A percentile compares a stretch with the other conserved stretches of the same genome.
These are phyloP conservation scores for Lepidocolaptes lacrymiger DNA, from an alignment of 2,797 vertebrate species.

Conservation along the genomic window DNA sequence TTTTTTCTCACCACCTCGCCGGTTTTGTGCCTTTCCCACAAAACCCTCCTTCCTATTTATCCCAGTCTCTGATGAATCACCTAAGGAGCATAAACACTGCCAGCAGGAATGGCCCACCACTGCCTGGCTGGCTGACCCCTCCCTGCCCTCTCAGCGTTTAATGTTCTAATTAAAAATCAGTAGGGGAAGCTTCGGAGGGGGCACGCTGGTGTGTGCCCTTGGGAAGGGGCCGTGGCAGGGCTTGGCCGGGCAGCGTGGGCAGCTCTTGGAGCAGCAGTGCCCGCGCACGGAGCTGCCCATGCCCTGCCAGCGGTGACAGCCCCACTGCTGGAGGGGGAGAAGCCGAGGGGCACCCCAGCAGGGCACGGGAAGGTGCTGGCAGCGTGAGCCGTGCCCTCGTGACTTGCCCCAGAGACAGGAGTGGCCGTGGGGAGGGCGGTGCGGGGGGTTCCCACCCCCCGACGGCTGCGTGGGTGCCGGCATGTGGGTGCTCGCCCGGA, in stretches of 20 bases:
- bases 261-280: neutral
- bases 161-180: conserved; percentile 5
- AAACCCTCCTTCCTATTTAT: conserved; percentile 41
- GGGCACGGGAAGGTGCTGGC: neutral
- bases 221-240: neutral
- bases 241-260: neutral
- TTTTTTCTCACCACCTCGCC: neutral
- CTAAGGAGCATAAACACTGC: conserved; percentile 17
- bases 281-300: neutral
- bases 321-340: neutral
- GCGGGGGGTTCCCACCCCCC: neutral
- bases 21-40: conserved; percentile 22
- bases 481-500: neutral
- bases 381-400: neutral
- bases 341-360: fast-evolving
- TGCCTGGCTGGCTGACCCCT: conserved; percentile 36
- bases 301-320: neutral
- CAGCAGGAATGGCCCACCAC: conserved; percentile 8
- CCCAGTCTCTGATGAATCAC: conserved; percentile 38
- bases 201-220: neutral
- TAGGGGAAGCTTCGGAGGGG: neutral
- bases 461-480: neutral
- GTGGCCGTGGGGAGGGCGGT: neutral
- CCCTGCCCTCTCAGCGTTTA: conserved; percentile 18
- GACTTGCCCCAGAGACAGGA: neutral